A percentile compares a stretch with the other conserved stretches of the same genome.
These are phyloP conservation scores for Acanthis flammea DNA, from an alignment of 2,797 vertebrate genomes.

Conservation along the genomic window DNA sequence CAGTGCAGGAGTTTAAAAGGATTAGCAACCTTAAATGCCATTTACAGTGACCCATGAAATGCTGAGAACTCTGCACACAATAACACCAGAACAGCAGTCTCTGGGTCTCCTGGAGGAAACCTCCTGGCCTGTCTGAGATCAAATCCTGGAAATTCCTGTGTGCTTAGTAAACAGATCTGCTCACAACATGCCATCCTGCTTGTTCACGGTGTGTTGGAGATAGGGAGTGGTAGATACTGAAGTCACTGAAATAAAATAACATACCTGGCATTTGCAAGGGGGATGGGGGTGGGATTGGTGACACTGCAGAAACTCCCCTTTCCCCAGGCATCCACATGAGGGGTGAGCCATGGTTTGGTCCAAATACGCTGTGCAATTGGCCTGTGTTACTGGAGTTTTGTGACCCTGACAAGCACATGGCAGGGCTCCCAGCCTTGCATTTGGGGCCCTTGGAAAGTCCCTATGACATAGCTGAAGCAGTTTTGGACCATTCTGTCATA, in stretches of 20 bases:
- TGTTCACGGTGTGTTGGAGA: conserved; percentile 6
- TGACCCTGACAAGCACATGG: fast-evolving
- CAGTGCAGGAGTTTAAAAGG: conserved; percentile 14
- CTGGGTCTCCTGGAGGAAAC: background rate
- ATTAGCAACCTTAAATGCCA: conserved; percentile 2
- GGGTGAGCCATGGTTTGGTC: background rate
- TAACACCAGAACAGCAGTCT: background rate
- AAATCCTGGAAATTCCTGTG: conserved; percentile 14
- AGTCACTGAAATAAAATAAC: background rate
- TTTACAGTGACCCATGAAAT: background rate
- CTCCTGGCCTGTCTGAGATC: background rate
- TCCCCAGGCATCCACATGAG: background rate
- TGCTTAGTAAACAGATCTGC: background rate
- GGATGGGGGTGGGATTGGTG: background rate
- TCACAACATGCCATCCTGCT: background rate
- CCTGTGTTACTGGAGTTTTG: background rate
- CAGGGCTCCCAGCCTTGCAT: background rate
- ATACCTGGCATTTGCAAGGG: background rate
- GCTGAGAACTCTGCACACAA: background rate
- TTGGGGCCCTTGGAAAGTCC: background rate
- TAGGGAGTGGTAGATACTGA: conserved; percentile 25
- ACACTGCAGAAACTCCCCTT: background rate
- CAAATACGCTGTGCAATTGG: background rate
- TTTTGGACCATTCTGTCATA: background rate
- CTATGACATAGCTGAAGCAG: background rate